Base-by-base conservation (phyloP, 2,113 vertebrate genomes). In the Rhodinocichla rosea region DNA sequence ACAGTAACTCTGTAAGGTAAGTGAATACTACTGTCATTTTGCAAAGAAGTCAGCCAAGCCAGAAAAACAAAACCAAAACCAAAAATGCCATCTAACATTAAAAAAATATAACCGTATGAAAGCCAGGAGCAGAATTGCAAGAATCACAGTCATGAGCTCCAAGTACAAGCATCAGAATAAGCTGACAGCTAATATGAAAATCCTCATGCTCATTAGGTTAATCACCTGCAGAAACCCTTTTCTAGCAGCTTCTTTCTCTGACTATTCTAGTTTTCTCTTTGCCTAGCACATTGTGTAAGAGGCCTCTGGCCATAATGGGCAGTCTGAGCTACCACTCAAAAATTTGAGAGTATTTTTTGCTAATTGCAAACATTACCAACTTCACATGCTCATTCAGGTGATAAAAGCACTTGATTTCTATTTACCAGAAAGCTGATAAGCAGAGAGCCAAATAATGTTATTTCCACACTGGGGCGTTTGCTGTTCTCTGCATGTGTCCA, bases 21-120 rank as follows among this genome's bases (percentile, higher is more conserved):
- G 23, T n/a, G 80, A 87, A 70, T 74, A 44, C 11, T 78, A 89
- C 16, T 26, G 10, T 40, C 27, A 57, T 60, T 81, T 83, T 63
- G 28, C 47, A 73, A 92, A 64, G 11, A 74, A 88, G 37, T 47
- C 71, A 73, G 23, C 6, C 44, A 79, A 85, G 30, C 3, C 3
- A 35, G 45, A 56, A 49, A 2, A 52, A 16, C 2, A 2, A 52
- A 28, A 15, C 3, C 3, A 19, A 42, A 26, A 52, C 2, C 5
- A 42, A 50, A 65, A 78, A 15, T 15, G 5, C 9, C 64, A 8
- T 22, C 14, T 49, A 73, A 65, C 2, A 3, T 78, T 64, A 35
- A 73, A 63, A 35, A 86, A 77, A 24, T 15, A 19, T 13, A 65
- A 32, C 9, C 6, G 1, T 30, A 21, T 26, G n/a, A 83, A n/a